Conservation (phyloP, 2,113 vertebrate genomes). For the Glareola pratincola region DNA sequence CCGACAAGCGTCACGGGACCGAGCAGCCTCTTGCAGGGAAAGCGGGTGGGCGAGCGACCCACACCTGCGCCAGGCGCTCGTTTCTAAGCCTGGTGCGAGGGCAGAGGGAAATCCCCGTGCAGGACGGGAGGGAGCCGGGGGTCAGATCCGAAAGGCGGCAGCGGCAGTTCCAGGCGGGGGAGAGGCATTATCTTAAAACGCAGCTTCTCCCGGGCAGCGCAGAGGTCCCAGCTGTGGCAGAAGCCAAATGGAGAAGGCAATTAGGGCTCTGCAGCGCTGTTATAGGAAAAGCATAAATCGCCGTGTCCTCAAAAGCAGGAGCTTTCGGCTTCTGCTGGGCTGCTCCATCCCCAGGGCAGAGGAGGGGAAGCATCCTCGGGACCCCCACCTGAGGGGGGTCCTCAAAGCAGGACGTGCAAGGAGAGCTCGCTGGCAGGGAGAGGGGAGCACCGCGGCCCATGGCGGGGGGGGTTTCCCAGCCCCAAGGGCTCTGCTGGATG, state of each 20-base stretch:
- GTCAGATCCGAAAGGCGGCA: background rate
- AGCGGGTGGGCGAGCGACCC: background rate
- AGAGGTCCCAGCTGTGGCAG: background rate
- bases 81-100: accelerated
- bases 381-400: accelerated
- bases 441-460: background rate
- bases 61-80: too few relatives aligned
- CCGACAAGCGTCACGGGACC: accelerated
- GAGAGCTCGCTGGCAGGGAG: background rate
- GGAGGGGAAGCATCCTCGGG: background rate
- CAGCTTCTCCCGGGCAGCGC: background rate
- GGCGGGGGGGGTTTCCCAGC: background rate
- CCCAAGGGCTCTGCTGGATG: background rate
- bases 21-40: background rate
- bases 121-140: accelerated
- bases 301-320: background rate
- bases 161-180: background rate
- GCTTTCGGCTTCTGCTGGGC: background rate
- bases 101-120: background rate
- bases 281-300: background rate
- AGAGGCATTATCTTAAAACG: background rate
- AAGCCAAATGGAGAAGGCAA: background rate
- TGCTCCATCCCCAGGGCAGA: background rate
- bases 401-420: accelerated
- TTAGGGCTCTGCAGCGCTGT: background rate